phyloP scores from a whole-genome alignment of 2,113 vertebrate species.

The Noturus placidus region DNA sequence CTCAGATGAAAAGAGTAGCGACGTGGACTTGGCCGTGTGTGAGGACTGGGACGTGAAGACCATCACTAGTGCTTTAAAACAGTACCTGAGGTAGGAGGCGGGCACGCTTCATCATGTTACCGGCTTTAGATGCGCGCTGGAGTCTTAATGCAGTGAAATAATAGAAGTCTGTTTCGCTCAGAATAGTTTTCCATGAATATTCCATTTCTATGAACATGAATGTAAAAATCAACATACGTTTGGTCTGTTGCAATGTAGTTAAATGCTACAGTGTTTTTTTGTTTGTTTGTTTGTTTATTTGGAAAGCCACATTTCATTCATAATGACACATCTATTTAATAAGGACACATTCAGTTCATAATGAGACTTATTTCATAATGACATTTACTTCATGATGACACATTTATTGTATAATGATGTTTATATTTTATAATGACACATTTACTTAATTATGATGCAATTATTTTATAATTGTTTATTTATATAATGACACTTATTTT shows the following conservation, averaged over 20 bases:
- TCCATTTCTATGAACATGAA: background rate
- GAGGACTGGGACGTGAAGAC: constrained; percentile 96
- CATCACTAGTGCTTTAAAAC: constrained; percentile 92
- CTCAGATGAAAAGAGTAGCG: constrained; percentile 84
- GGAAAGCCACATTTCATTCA: background rate
- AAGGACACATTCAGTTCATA: background rate
- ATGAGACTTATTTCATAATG: background rate
- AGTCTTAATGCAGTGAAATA: background rate
- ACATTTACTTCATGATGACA: background rate
- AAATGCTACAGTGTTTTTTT: background rate
- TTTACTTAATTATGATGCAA: background rate
- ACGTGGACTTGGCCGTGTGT: constrained; percentile 83
- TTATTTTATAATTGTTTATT: background rate
- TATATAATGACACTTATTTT: background rate
- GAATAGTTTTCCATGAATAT: background rate
- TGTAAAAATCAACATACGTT: too few relatives aligned
- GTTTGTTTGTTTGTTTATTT: background rate
- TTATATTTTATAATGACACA: background rate
- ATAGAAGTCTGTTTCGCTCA: background rate
- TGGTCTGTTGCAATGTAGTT: background rate
- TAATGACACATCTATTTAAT: background rate
- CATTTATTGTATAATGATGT: background rate
- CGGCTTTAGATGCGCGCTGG: background rate
- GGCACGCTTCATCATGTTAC: background rate
- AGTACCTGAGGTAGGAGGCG: constrained; percentile 86